Evolutionary conservation across 2,113 vertebrate genomes (phyloP), one percentile per base, ranked within the genome.

Genomic region (Diadophis punctatus): DNA sequence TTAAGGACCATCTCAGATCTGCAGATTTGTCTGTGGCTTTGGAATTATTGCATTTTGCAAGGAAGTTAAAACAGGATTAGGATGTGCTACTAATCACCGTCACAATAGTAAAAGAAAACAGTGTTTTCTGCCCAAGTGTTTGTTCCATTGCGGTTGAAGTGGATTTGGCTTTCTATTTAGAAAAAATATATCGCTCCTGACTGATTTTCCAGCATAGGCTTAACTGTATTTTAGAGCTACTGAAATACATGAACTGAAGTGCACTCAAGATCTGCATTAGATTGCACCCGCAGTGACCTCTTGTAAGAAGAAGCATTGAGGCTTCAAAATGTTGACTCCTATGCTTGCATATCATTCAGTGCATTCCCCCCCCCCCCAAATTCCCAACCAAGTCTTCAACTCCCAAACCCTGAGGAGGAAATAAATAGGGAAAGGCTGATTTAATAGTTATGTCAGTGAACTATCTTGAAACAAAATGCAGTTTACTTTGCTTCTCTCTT

Each of bases 301-400:
- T 55, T 80, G 43, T 20, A 48, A 30, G 52, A 90, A 49, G 51
- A 92, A 51, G 2, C 3, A 49, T 86, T 94, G 20, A 93, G 93
- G 53, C 0, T 91, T 80, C 1, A 74, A 34, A 90, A 90, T 85
- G n/a, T 91, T 34, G 27, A 93, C 94, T 89, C 84, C 43, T 93
- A 25, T 86, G 30, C 46, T 92, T 91, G 80, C 87, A 94, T 95
- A 91, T 93, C 94, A 93, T 53, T 56, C 95, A 89, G 55, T 46
- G 2, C n/a, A 39, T 80, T 39, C 18, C 34, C 20, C 34, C 18
- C 34, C 18, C 34, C 8, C n/a, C n/a, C n/a, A n/a, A 80, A 20
- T 9, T 80, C 68, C n/a, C 18, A 39, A 9, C 34, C 68, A 80
- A 80, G 34, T 8, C 68, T 80, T 34, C 18, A 80, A 80, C 8